Evolutionary conservation across 1,140 invertebrate species (phyloP), one percentile per base, ranked within the genome.

Genomic region (Triops longicaudatus): DNA sequence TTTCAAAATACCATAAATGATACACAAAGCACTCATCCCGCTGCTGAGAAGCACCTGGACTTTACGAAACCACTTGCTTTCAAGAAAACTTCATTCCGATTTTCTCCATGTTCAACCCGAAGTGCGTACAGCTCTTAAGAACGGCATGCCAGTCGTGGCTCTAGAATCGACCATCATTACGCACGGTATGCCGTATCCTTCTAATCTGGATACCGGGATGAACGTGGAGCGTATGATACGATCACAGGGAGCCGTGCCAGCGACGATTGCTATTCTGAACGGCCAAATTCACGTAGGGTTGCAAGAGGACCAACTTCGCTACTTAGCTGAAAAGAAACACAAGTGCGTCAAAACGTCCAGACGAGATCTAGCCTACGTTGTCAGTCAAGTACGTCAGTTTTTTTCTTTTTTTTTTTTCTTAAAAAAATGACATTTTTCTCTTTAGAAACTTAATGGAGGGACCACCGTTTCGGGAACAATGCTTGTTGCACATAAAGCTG

Each of bases 91-190:
- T 22, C 63, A 75, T 73, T 26, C 37, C 37, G 27, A 27, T 77
- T 73, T 73, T 0, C 63, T 73, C 73, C 27, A 73, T 26, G 63
- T 79, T 75, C 85, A 85, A 4, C 82, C 87, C 74, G 88, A 91
- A 81, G 88, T 93, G 63, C 79, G 78, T 12, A 74, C 82, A 26
- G 91, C 90, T 11, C 85, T 91, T 42, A 82, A 83, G 71, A 85
- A 85, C 74, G 82, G 84, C 6, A 82, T 86, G 79, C 91, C 95
- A 1, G 88, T 99, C 75, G 95, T 99, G 9, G 96, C 97, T 4
- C 85, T 99, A 78, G 98, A 99, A 87, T 97, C 95, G 14, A 97
- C 98, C 3, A 97, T 99, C 73, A 95, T 99, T 72, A 98, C 97
- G 1, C 98, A 99, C 86, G 98, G 98, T 71, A 96, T 99, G 92